Evolutionary conservation across 2,888 invertebrate species (phyloP).

Genomic region (Neocrepidodera transversa): DNA sequence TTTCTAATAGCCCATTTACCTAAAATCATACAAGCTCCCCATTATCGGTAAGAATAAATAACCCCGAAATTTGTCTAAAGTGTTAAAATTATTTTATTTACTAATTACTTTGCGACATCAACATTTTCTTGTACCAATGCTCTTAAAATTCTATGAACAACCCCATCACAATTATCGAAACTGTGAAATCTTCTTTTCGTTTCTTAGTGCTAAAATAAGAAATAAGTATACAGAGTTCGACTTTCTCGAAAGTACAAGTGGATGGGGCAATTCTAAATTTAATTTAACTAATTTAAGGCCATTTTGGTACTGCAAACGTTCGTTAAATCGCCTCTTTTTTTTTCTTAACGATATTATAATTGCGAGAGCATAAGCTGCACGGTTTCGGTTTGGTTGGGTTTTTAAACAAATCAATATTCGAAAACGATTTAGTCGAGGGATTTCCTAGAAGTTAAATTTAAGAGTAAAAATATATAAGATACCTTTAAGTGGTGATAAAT

Average conservation of each 20-base stretch:
- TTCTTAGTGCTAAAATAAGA: not conserved
- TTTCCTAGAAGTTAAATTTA: too few species aligned
- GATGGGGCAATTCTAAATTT: conserved; percentile 36
- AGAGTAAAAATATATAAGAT: too few species aligned
- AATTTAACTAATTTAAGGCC: conserved; percentile 44
- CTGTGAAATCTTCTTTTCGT: not conserved
- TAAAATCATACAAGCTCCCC: too few species aligned
- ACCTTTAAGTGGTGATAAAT: too few species aligned
- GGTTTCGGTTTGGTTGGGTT: conserved; percentile 1
- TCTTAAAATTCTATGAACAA: not conserved
- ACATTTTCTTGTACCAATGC: too few species aligned
- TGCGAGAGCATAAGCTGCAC: conserved; percentile 29
- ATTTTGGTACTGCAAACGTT: conserved; percentile 32
- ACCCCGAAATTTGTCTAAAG: too few species aligned
- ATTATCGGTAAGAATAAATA: too few species aligned
- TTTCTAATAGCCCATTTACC: too few species aligned
- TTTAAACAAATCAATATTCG: conserved; percentile 17
- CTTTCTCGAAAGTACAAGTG: conserved; percentile 9
- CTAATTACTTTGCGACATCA: too few species aligned
- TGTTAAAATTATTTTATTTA: too few species aligned
- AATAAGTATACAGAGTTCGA: not conserved
- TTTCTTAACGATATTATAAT: conserved; percentile 46
- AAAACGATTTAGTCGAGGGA: conserved; percentile 13
- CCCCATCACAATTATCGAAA: not conserved
- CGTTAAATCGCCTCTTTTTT: conserved; percentile 36